Conservation (phyloP, 2,888 invertebrate genomes). For the Caprella mutica region DNA sequence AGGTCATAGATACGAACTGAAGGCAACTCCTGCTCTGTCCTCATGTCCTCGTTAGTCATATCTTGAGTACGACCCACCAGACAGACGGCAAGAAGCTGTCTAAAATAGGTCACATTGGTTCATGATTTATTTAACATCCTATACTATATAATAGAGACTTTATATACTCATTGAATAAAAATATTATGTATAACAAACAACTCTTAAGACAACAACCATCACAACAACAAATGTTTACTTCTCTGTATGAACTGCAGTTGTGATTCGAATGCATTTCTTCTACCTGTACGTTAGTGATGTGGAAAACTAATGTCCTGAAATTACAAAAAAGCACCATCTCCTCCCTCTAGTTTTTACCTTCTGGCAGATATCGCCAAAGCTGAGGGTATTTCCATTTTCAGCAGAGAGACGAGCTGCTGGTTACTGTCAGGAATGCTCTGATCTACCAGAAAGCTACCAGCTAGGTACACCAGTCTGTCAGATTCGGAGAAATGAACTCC, state of each 20-base stretch:
- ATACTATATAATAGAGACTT: too few species aligned
- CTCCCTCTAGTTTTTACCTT: too few species aligned
- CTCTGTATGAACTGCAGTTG: too few species aligned
- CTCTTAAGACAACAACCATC: too few species aligned
- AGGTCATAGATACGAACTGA: conserved; percentile 42
- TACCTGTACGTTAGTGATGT: too few species aligned
- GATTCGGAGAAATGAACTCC: conserved; percentile 21
- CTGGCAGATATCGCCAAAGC: conserved; percentile 25
- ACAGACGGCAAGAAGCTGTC: conserved; percentile 27
- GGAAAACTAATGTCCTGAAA: too few species aligned
- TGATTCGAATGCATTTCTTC: too few species aligned
- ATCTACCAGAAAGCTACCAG: conserved; percentile 27
- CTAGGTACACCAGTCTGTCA: conserved; percentile 24
- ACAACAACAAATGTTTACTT: too few species aligned
- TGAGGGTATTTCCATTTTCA: conserved; percentile 16
- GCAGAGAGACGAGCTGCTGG: conserved; percentile 18
- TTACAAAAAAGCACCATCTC: too few species aligned
- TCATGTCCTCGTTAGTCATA: background rate
- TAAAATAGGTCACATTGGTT: background rate
- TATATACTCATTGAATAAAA: too few species aligned
- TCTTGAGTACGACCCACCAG: conserved; percentile 16
- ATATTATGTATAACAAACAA: too few species aligned
- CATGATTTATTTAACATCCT: too few species aligned
- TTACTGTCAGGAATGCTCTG: conserved; percentile 16
- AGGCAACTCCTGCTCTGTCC: conserved; percentile 4